Evolutionary conservation across 2,888 invertebrate genomes (phyloP), one percentile per base, ranked within the genome.

Genomic region (Apodemia zela): DNA sequence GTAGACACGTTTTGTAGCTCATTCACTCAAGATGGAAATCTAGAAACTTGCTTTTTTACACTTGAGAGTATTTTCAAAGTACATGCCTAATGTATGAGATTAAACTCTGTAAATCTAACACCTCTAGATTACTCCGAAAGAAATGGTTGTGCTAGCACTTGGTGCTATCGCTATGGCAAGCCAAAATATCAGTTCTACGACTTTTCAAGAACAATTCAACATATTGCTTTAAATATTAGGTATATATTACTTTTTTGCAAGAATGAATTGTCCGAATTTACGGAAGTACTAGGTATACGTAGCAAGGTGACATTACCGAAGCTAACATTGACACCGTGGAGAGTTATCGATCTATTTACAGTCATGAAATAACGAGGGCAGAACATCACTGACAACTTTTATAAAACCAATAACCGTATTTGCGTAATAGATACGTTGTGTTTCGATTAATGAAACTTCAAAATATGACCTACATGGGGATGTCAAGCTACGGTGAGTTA

Each of bases 401-500:
- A n/a, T 47, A 17, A 47, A 47, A 47, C 47, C 47, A 47, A 17
- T 47, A 17, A 8, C 17, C 47, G 47, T 47, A 47, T 47, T 47
- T 17, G 47, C 47, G n/a, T 47, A 47, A 17, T n/a, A 8, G 47
- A 47, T 7, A 47, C 47, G n/a, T 47, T 47, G 47, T n/a, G 8
- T 17, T 47, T 47, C 47, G 17, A 47, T 17, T 47, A 47, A 47
- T 17, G 45, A 47, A 47, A 47, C 45, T 45, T 45, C 45, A 45
- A 45, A 45, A 45, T 45, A 45, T 45, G 45, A 45, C 45, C 45
- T 45, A 45, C 45, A 45, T 45, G 45, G 45, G 45, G 45, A 6
- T 45, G 45, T 45, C 15, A 6, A 7, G 45, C 45, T n/a, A 6
- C n/a, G 15, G 45, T n/a, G 45, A 45, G 45, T 45, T n/a, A n/a